Evolutionary conservation across 2,888 invertebrate genomes (phyloP).

Genomic region (Argyra leucocephala): DNA sequence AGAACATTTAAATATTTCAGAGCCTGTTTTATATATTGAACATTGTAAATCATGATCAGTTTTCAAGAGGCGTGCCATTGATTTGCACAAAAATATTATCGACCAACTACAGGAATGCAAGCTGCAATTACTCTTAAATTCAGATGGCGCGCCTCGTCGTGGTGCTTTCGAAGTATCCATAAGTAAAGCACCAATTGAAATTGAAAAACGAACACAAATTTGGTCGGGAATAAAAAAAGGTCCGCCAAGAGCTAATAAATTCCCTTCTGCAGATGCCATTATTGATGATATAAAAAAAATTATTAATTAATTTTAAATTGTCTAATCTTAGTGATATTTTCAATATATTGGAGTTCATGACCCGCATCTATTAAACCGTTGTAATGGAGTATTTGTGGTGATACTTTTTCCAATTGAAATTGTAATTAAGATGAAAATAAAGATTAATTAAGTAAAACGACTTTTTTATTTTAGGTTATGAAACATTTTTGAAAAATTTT

Average conservation of each 20-base stretch:
- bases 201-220: slow-evolving; percentile 25
- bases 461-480: neutral
- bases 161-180: slow-evolving; percentile 38
- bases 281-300: neutral
- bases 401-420: neutral
- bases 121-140: slow-evolving; percentile 30
- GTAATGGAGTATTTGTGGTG: neutral
- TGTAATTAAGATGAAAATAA: neutral
- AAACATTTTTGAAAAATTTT: neutral
- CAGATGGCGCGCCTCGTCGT: slow-evolving; percentile 32
- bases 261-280: slow-evolving; percentile 29
- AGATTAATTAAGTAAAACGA: neutral
- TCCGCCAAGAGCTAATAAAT: slow-evolving; percentile 38
- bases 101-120: slow-evolving; percentile 23
- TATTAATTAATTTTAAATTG: neutral
- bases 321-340: neutral
- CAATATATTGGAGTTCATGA: neutral
- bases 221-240: slow-evolving; percentile 38
- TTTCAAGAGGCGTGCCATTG: slow-evolving; percentile 37
- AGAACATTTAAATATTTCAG: neutral
- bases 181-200: slow-evolving; percentile 23
- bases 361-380: neutral
- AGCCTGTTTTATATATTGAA: slow-evolving; percentile 36
- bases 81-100: slow-evolving; percentile 27
- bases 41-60: slow-evolving; percentile 40